phyloP scores from a whole-genome alignment of 37 sponge, comb jelly and placozoan genomes.

The Ianthella basta region DNA sequence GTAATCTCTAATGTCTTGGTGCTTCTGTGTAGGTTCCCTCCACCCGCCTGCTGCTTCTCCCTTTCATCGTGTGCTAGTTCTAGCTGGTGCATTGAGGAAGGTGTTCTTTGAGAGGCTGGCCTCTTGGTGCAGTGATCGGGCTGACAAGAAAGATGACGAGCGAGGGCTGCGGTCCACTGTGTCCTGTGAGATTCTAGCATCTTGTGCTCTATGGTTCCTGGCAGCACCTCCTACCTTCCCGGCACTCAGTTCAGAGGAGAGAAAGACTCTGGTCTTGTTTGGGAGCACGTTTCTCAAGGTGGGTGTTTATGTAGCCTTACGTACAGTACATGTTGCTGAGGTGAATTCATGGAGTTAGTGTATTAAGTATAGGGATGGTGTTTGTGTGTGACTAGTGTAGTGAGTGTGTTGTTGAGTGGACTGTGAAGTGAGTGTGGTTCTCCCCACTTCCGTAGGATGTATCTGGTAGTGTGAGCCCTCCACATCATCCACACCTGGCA shows the following conservation, averaged over 20 bases:
- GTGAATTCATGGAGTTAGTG: no score
- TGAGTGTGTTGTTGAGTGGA: no score
- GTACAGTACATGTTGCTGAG: not conserved
- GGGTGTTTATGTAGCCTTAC: not conserved
- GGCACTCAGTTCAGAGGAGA: not conserved
- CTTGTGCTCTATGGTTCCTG: not conserved
- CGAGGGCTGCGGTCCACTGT: not conserved
- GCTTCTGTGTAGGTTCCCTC: not conserved
- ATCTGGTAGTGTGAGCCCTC: not conserved
- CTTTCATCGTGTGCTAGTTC: not conserved
- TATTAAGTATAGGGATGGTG: not conserved
- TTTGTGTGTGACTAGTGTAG: no score
- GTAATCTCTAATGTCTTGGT: no score
- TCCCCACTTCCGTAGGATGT: not conserved
- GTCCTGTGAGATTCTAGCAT: not conserved
- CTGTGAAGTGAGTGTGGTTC: no score
- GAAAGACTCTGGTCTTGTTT: not conserved
- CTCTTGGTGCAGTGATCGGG: not conserved
- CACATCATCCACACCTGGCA: not conserved
- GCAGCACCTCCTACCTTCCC: constrained; percentile 24
- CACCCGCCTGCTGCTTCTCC: constrained; percentile 14
- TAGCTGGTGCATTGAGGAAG: not conserved
- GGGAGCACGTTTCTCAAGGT: not conserved
- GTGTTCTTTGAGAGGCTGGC: not conserved
- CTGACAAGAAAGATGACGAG: not conserved